Percentiles rank a stretch among this genome's conserved stretches.
Evolutionary conservation across 2,113 vertebrate species (phyloP).

Genomic region (Panthera tigris): DNA sequence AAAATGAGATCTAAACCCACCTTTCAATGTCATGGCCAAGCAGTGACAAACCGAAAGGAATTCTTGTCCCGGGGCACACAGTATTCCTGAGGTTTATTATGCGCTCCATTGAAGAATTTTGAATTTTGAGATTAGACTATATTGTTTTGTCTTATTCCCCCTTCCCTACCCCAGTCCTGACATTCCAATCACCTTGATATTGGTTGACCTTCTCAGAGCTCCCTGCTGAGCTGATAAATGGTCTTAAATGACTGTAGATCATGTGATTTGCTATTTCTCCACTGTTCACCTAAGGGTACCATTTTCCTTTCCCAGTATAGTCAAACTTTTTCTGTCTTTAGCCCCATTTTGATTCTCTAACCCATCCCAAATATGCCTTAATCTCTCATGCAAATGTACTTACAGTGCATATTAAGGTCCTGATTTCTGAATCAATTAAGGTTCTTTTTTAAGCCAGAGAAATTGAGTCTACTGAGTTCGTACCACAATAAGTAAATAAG

Average conservation of each 20-base stretch:
- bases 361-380: not conserved
- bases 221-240: not conserved
- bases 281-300: not conserved
- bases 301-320: not conserved
- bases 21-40: not conserved
- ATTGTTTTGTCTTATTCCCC: not conserved
- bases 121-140: not conserved
- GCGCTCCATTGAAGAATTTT: not conserved
- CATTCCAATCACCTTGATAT: not conserved
- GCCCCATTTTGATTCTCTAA: not conserved
- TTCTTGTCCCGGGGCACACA: not conserved
- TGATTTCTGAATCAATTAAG: not conserved
- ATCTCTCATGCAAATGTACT: not conserved
- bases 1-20: not conserved
- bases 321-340: not conserved
- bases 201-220: not conserved
- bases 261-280: not conserved
- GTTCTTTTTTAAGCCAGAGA: not conserved
- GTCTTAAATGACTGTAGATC: not conserved
- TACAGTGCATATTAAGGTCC: not conserved
- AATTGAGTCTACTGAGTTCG: not conserved
- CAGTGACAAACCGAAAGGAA: not conserved
- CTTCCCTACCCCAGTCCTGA: not conserved
- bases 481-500: not conserved
- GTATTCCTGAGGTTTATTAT: not conserved